Percentiles rank a stretch among this genome's conserved stretches.
phyloP scores from a whole-genome alignment of 1,140 invertebrate species.

The Samia ricini region DNA sequence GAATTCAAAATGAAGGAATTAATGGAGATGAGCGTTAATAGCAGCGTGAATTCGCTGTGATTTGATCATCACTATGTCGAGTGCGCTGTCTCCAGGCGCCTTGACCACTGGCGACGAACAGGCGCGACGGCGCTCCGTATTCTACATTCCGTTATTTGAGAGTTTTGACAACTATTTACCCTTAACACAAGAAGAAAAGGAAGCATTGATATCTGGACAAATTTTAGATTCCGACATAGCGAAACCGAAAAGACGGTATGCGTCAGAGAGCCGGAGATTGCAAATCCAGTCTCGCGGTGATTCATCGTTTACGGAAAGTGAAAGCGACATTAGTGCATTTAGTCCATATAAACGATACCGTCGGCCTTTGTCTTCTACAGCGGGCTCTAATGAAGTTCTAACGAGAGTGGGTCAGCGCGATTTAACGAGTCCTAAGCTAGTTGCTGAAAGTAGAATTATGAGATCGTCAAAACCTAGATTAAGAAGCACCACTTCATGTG shows the following conservation, averaged over 20 bases:
- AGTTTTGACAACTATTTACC: constrained; percentile 75
- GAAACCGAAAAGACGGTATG: constrained; percentile 58
- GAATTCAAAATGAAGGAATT: constrained; percentile 42
- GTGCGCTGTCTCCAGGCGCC: constrained; percentile 46
- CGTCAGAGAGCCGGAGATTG: constrained; percentile 42
- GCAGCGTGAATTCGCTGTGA: constrained; percentile 58
- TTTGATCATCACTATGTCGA: constrained; percentile 46
- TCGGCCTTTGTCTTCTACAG: constrained; percentile 62
- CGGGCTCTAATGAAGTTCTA: constrained; percentile 64
- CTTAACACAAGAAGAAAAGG: constrained; percentile 63
- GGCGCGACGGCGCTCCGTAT: constrained; percentile 77
- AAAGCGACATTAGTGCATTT: constrained; percentile 60
- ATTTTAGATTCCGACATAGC: constrained; percentile 38
- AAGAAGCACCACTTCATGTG: constrained; percentile 64
- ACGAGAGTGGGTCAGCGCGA: constrained; percentile 54
- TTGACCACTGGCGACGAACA: constrained; percentile 60
- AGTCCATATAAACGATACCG: constrained; percentile 54
- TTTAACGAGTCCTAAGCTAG: constrained; percentile 57
- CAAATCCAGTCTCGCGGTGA: constrained; percentile 51
- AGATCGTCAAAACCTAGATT: constrained; percentile 57
- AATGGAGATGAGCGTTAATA: constrained; percentile 47
- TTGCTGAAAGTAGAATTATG: constrained; percentile 44
- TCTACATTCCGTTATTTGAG: constrained; percentile 79
- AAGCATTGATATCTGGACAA: constrained; percentile 63
- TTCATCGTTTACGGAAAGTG: constrained; percentile 63